Evolutionary conservation across 2,888 invertebrate genomes (phyloP), one percentile per base, ranked within the genome.

Genomic region (Leucoma salicis): DNA sequence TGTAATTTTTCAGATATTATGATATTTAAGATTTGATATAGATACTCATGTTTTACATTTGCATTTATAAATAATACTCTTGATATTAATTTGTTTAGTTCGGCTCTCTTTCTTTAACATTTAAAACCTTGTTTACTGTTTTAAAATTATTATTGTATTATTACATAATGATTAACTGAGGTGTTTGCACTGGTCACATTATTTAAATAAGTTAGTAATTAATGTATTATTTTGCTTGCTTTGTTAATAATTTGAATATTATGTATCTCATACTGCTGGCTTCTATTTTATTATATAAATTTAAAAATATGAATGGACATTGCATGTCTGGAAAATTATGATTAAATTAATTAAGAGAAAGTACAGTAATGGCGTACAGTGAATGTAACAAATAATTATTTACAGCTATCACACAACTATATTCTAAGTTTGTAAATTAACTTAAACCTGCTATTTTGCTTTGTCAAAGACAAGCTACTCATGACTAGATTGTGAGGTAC

Each of bases 1-100:
- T 21, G 5, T 21, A 5, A 21, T 21, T 21, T 21, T 3, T 21
- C 4, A 35, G 16, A 13, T 8, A 32, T 40, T 5, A n/a, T n/a
- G 12, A 14, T 34, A 5, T 18, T 32, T 33, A 28, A 38, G 31
- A 39, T 35, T 38, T 33, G 15, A 14, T 36, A 15, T 34, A 32
- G 2, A 25, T 31, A 36, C 27, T 39, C 8, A 13, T 3, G 31
- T 12, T 24, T 16, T 32, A 25, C 13, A 34, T n/a, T 11, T 49
- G 63, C 60, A 63, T 63, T 63, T 63, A 56, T 40, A n/a, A 44
- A 35, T 27, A 60, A 63, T 63, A 56, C 56, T 61, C 54, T 42
- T 6, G n/a, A 1, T 4, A 18, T n/a, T 12, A 32, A 24, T 46
- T 52, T 15, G 39, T 36, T 36, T 25, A 18, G 28, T 6, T 38